These are phyloP conservation scores for Tachina fera DNA, from an alignment of 2,888 invertebrate species.

Conservation along the genomic window DNA sequence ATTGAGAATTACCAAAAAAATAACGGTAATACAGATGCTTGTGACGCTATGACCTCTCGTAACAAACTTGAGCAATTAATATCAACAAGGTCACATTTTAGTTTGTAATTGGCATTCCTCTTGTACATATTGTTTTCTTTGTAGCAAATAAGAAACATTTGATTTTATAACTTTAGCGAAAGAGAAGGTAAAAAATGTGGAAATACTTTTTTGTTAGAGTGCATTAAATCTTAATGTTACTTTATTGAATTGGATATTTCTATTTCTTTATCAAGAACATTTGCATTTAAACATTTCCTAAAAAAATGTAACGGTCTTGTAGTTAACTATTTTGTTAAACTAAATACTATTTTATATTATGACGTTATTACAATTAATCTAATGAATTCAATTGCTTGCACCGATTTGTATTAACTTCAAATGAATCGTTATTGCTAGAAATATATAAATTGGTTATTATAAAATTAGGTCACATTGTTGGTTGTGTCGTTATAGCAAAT, in stretches of 20 bases:
- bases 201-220: slow-evolving; percentile 21
- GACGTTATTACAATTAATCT: slow-evolving; percentile 40
- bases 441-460: slow-evolving; percentile 37
- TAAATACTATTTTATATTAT: slow-evolving; percentile 23
- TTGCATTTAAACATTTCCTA: slow-evolving; percentile 44
- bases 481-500: slow-evolving; percentile 21
- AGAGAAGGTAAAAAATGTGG: slow-evolving; percentile 39
- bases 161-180: slow-evolving; percentile 30
- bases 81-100: slow-evolving; percentile 28
- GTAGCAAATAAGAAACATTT: slow-evolving; percentile 44
- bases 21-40: slow-evolving; percentile 45
- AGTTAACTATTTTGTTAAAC: slow-evolving; percentile 28
- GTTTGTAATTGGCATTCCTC: slow-evolving; percentile 5
- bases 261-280: slow-evolving; percentile 44
- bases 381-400: slow-evolving; percentile 45
- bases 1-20: slow-evolving; percentile 36
- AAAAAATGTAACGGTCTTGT: slow-evolving; percentile 36
- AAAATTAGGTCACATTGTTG: slow-evolving; percentile 36
- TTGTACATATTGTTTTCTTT: slow-evolving; percentile 2
- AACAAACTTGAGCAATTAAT: slow-evolving; percentile 14
- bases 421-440: slow-evolving; percentile 39
- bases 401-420: slow-evolving; percentile 39
- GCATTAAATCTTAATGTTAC: slow-evolving; percentile 31
- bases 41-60: slow-evolving; percentile 44
- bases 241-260: slow-evolving; percentile 35